A percentile compares a stretch with the other conserved stretches of the same genome.
phyloP scores from a whole-genome alignment of 1,140 invertebrate genomes.

The Teleogryllus occipitalis region DNA sequence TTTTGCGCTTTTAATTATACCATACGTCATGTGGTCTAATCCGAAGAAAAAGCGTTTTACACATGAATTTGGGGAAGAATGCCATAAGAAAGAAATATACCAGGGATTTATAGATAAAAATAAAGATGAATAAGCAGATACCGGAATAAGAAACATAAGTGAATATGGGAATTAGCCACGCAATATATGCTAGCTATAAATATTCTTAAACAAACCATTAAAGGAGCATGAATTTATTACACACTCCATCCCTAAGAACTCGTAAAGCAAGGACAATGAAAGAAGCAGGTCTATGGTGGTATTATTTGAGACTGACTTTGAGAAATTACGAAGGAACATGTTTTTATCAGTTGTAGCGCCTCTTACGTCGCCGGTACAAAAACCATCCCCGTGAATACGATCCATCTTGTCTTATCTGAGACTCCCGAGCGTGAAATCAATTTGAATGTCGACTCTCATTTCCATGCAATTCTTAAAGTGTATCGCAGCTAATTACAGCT shows the following conservation, averaged over 20 bases:
- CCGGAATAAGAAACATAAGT: neutral
- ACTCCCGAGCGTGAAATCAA: neutral
- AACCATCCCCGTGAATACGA: neutral
- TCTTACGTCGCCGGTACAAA: neutral
- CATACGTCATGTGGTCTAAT: neutral
- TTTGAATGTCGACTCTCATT: neutral
- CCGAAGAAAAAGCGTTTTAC: neutral
- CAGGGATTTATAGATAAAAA: neutral
- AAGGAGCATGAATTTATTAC: neutral
- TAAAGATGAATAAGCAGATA: neutral
- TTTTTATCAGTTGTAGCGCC: neutral
- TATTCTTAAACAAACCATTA: neutral
- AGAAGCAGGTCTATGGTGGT: neutral
- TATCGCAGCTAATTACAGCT: neutral
- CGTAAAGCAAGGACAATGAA: neutral
- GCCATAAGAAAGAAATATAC: neutral
- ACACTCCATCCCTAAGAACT: neutral
- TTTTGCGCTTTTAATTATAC: neutral
- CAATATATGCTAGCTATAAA: neutral
- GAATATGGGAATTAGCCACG: neutral
- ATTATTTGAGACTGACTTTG: neutral
- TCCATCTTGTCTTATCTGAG: neutral
- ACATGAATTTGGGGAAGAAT: neutral
- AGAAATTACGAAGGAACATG: neutral
- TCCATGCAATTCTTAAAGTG: neutral